Base-by-base conservation (phyloP, 2,113 vertebrate species). In the Coracopsis vasa region DNA sequence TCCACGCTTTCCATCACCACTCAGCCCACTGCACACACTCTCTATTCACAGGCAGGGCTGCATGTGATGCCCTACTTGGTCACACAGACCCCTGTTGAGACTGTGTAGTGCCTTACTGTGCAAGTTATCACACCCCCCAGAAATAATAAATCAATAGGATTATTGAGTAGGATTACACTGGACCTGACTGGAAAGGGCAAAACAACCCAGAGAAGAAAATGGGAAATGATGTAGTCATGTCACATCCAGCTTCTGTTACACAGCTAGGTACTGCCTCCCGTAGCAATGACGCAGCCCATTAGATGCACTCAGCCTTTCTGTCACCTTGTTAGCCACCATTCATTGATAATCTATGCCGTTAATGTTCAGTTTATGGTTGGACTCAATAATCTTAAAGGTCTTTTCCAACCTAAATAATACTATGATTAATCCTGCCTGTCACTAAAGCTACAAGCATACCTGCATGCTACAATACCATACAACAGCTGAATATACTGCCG, bases 281-380 rank as follows among this genome's bases (percentile, higher is more conserved):
- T 72, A 93, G 92, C 77, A 71, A 16, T 35, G 86, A 65, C 56
- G 65, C 73, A 81, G 64, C 51, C 82, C 65, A 79, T 94, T 86
- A 95, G 83, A 79, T 17, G 56, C 61, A 65, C 50, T 93, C 64
- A 93, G 92, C 44, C 70, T 85, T 83, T 51, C 81, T 73, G 78
- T 75, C 79, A 86, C 82, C 86, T 86, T 88, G 89, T 81, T 47
- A 86, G 90, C 73, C 80, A 82, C 82, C 81, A 86, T 89, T 27
- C 80, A 84, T 65, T 48, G 91, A 85, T 89, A 96, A 95, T 53
- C 86, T 69, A 69, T 69, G 88, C 80, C 86, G 75, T 96, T 87
- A 92, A 71, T 70, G 64, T 13, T 70, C 44, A 56, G 54, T 44
- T 92, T 87, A 64, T 4, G 0, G 35, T 56, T 87, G 78, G 42